Evolutionary conservation across 2,113 vertebrate species (phyloP), one percentile per base, ranked within the genome.

Genomic region (Isichthys henryi): DNA sequence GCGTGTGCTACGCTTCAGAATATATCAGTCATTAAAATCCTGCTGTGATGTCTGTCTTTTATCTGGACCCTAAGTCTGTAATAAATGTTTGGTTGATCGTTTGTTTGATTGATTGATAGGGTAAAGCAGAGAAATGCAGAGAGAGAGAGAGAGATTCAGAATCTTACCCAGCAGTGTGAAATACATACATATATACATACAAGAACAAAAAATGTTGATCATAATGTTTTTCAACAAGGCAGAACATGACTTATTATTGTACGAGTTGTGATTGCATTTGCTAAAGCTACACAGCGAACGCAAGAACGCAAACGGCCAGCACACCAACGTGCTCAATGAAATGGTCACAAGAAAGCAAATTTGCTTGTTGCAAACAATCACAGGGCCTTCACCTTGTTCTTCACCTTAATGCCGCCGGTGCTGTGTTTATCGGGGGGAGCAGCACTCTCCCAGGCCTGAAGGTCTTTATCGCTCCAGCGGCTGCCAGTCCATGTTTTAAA

Each of bases 401-500:
- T 49, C 23, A 49, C 43, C 82, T 85, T 49, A 48, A 45, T 45
- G 82, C 3, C 23, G 82, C 82, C n/a, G 46, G 39, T 11, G 43
- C 8, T 80, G 82, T 11, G 48, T 27, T 50, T 86, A 49, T 86
- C 21, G 49, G 21, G 83, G 46, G 70, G 15, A 23, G 62, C 43
- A 1, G 13, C 3, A 52, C 27, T 35, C 31, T 4, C 27, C 66
- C 66, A 74, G 66, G 66, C 66, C 66, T 31, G 66, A 74, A 88
- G 85, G 89, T 89, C 85, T 91, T 92, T 80, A 89, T 92, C 90
- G 91, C 94, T 92, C 93, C 92, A 0, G 91, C 93, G 93, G 91
- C 93, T 92, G 91, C 92, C 92, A 94, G 89, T 90, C 88, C 27
- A 88, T 92, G 92, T 93, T 94, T 93, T 92, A 94, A 89, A 91